Percentiles rank a stretch among this genome's conserved stretches.
Evolutionary conservation across 2,113 vertebrate genomes (phyloP).

Genomic region (Athene noctua): DNA sequence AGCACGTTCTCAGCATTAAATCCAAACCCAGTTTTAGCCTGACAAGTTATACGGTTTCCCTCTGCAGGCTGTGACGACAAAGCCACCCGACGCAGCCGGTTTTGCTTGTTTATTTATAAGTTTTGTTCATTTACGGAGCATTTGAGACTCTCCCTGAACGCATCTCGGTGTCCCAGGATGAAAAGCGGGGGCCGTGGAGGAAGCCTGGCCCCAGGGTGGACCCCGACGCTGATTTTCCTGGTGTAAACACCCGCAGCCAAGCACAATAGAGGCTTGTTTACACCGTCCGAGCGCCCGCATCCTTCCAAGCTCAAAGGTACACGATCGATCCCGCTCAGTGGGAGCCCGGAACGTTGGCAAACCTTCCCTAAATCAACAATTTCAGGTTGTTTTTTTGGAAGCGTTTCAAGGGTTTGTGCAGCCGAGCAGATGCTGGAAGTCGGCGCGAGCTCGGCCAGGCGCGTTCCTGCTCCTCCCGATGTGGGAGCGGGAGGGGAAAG

Average conservation of each 20-base stretch:
- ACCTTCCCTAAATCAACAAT: neutral
- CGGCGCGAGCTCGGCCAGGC: accelerated
- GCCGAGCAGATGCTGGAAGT: neutral
- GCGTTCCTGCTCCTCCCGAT: neutral
- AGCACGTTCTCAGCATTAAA: neutral
- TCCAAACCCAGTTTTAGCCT: neutral
- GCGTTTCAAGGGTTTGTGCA: neutral
- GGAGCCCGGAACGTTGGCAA: neutral
- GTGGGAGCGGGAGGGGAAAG: neutral
- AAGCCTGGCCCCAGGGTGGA: neutral
- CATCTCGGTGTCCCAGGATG: neutral
- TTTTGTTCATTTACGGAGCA: neutral
- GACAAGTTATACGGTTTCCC: neutral
- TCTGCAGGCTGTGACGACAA: neutral
- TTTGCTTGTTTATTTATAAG: neutral
- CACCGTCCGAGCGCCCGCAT: neutral
- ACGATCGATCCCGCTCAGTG: neutral
- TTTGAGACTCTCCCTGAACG: neutral
- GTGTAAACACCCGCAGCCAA: neutral
- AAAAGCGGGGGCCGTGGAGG: neutral
- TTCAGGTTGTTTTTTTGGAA: neutral
- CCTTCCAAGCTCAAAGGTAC: neutral
- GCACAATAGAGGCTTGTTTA: neutral
- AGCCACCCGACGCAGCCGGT: neutral
- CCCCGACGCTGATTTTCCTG: neutral